phyloP scores from a whole-genome alignment of 2,797 vertebrate species.

The Poecilia picta region DNA sequence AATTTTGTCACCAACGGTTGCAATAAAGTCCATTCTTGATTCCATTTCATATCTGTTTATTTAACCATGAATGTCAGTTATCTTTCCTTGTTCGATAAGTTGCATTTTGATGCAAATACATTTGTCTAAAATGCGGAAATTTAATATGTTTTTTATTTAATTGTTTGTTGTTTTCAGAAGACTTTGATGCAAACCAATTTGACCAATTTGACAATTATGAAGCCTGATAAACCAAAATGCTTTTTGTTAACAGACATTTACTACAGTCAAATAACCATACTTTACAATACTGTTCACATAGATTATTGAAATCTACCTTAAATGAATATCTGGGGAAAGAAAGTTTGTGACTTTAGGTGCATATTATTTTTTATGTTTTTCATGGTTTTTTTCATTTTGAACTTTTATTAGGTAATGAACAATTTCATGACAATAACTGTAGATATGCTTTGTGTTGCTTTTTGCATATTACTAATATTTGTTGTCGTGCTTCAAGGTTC shows the following conservation, averaged over 20 bases:
- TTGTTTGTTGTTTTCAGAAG: background rate
- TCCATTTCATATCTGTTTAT: background rate
- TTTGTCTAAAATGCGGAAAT: background rate
- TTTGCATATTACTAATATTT: background rate
- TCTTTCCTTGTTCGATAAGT: background rate
- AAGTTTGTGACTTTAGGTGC: background rate
- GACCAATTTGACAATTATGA: background rate
- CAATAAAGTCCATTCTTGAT: background rate
- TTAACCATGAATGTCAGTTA: background rate
- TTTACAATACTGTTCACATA: background rate
- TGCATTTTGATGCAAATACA: background rate
- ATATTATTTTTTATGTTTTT: background rate
- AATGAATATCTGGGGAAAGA: background rate
- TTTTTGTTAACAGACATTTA: background rate
- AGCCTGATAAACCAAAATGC: background rate
- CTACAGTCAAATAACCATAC: background rate
- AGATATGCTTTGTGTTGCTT: background rate
- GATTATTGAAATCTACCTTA: background rate
- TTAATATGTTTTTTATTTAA: background rate
- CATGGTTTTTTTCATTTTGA: background rate
- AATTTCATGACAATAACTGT: background rate
- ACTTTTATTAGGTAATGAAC: background rate
- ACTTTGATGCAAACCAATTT: background rate
- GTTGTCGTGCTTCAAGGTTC: background rate
- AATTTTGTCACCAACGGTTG: background rate